phyloP scores from a whole-genome alignment of 1,140 invertebrate genomes.

The Ganaspis sp. region DNA sequence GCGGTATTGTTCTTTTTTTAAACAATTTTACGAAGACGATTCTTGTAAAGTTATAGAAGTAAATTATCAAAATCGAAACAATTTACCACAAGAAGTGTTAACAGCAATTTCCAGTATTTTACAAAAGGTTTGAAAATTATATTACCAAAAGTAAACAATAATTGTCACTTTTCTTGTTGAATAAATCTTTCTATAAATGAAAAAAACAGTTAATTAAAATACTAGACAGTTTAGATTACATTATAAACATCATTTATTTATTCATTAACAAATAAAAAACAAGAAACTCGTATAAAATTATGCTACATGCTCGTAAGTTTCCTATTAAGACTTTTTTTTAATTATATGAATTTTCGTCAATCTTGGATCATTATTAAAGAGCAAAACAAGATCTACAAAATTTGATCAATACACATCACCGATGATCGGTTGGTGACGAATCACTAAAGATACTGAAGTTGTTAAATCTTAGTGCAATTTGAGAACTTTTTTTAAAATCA shows the following conservation, averaged over 20 bases:
- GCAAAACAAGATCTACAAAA: conserved; percentile 39
- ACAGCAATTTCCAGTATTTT: conserved; percentile 36
- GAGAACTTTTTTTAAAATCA: background rate
- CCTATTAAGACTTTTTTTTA: conserved; percentile 42
- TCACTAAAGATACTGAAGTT: conserved; percentile 14
- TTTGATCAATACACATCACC: background rate
- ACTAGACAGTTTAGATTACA: conserved; percentile 39
- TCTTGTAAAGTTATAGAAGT: conserved; percentile 52
- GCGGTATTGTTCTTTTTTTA: conserved; percentile 50
- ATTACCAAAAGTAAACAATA: too few species aligned
- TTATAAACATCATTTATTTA: conserved; percentile 71
- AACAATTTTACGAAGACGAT: conserved; percentile 50
- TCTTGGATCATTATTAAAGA: conserved; percentile 51
- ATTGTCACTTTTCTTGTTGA: too few species aligned
- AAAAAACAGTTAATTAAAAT: background rate
- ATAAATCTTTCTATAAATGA: too few species aligned
- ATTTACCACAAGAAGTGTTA: conserved; percentile 53
- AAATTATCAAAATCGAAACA: conserved; percentile 52
- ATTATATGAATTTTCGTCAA: conserved; percentile 57
- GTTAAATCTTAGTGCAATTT: conserved; percentile 18
- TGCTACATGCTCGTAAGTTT: conserved; percentile 62
- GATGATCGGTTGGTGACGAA: background rate
- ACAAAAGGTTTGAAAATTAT: conserved; percentile 12
- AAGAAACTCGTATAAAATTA: conserved; percentile 65
- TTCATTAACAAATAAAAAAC: conserved; percentile 68